These are phyloP conservation scores for Synaphobranchus kaupii DNA, from an alignment of 2,797 vertebrate species.

Conservation along the genomic window DNA sequence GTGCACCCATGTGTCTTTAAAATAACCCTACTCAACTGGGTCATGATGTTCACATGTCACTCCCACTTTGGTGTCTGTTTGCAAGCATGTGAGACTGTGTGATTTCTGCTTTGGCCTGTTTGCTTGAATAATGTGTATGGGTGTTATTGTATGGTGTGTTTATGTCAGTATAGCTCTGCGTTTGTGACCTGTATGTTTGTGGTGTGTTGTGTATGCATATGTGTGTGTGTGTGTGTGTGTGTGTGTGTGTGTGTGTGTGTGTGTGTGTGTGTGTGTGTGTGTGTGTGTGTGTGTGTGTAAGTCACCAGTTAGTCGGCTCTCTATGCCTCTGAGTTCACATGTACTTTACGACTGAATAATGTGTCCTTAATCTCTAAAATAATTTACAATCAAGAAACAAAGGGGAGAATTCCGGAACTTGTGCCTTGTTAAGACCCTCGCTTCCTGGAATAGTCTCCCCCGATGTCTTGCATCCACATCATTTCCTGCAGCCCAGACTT, in stretches of 20 bases:
- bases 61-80: background rate
- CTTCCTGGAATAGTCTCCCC: conserved; percentile 27
- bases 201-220: too few species aligned
- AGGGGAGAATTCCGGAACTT: background rate
- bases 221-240: background rate
- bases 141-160: background rate
- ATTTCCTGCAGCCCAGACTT: conserved; percentile 20
- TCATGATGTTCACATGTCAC: background rate
- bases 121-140: background rate
- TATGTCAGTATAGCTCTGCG: background rate
- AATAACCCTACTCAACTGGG: background rate
- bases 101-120: background rate
- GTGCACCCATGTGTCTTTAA: background rate
- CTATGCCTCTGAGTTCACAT: background rate
- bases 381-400: background rate
- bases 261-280: background rate
- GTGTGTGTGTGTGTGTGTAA: background rate
- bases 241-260: background rate
- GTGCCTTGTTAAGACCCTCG: conserved; percentile 37
- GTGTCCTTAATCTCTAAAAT: background rate
- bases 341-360: conserved; percentile 7
- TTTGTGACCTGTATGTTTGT: background rate
- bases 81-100: background rate
- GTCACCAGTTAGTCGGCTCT: background rate
- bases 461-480: background rate